A percentile compares a stretch with the other conserved stretches of the same genome.
phyloP scores from a whole-genome alignment of 2,113 vertebrate species.

The Pongo abelii region DNA sequence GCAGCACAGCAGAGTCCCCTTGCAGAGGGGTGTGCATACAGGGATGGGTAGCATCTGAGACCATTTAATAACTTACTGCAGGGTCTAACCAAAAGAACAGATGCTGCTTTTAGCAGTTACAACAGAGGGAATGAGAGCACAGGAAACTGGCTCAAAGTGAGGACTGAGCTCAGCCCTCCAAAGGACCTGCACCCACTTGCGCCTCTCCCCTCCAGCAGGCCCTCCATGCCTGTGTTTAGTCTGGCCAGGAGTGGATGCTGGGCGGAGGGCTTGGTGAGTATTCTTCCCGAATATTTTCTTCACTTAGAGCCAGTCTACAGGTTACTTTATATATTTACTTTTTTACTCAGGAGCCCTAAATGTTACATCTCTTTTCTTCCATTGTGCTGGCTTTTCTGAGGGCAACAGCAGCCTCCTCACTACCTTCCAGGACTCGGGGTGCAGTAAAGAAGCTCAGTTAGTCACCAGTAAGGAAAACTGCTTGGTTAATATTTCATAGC shows the following conservation, averaged over 20 bases:
- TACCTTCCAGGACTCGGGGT: background rate
- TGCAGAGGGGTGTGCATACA: background rate
- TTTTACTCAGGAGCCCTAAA: background rate
- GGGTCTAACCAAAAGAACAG: background rate
- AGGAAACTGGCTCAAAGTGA: background rate
- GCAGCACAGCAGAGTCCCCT: too few species aligned
- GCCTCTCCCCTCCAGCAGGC: background rate
- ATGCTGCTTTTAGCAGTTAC: background rate
- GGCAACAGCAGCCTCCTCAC: background rate
- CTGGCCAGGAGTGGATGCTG: background rate
- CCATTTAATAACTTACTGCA: background rate
- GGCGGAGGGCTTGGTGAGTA: background rate
- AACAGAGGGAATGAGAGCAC: too few species aligned
- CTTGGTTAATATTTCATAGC: background rate
- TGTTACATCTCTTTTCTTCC: background rate
- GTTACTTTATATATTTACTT: background rate
- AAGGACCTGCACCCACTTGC: rapidly evolving
- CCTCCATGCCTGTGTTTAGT: background rate
- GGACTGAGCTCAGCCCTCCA: background rate
- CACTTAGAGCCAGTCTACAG: background rate
- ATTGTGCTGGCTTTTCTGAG: background rate
- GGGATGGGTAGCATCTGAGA: background rate
- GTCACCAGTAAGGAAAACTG: background rate
- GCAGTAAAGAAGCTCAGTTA: background rate
- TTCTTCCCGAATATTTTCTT: background rate